Conservation (phyloP, 2,888 invertebrate species). For the Oligia fasciuncula region DNA sequence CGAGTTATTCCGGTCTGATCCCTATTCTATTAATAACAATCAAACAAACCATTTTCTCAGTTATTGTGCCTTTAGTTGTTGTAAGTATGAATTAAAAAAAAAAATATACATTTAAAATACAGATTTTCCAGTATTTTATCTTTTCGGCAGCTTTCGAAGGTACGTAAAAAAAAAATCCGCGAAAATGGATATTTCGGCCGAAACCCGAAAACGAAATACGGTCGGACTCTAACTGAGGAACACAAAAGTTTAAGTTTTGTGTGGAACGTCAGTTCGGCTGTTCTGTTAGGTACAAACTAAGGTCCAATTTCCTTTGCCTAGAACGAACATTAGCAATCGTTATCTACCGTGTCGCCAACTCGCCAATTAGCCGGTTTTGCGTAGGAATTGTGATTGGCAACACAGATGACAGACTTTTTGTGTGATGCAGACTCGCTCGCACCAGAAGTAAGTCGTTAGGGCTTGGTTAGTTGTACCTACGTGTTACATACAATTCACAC, state of each 20-base stretch:
- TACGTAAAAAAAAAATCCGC: too few species aligned
- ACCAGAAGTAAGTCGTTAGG: conserved; percentile 7
- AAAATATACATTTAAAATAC: too few species aligned
- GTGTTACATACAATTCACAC: neutral
- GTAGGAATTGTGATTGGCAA: neutral
- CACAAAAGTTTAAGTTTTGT: neutral
- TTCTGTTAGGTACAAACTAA: conserved; percentile 1
- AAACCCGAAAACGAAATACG: neutral
- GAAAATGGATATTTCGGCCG: neutral
- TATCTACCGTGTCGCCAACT: neutral
- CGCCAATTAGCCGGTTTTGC: conserved; percentile 3
- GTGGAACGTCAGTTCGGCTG: neutral
- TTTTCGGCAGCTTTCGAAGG: too few species aligned
- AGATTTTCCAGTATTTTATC: too few species aligned
- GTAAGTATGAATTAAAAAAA: too few species aligned
- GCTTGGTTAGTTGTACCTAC: neutral
- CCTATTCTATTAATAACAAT: too few species aligned
- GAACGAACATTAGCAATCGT: neutral
- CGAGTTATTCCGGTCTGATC: too few species aligned
- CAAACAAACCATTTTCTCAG: too few species aligned
- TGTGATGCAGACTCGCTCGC: neutral
- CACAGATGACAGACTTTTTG: neutral
- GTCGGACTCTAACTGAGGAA: neutral
- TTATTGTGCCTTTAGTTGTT: too few species aligned
- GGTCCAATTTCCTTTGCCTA: neutral